These are phyloP conservation scores for Schizopygopsis pylzovi DNA, from an alignment of 2,797 vertebrate genomes.

Conservation along the genomic window DNA sequence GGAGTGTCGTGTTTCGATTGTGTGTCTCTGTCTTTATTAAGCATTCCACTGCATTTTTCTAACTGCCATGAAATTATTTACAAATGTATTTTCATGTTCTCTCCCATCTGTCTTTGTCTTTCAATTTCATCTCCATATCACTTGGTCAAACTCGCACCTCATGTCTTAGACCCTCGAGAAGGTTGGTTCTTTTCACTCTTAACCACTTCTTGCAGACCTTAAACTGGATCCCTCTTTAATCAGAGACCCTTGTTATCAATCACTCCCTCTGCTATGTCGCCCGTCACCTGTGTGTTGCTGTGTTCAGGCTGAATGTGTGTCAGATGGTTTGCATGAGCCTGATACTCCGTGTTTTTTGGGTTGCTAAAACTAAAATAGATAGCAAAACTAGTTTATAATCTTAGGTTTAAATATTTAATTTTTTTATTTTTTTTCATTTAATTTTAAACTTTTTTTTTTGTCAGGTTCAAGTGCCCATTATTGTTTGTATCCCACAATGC, in stretches of 20 bases:
- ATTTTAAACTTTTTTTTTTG: background rate
- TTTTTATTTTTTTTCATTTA: background rate
- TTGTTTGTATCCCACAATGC: conserved; percentile 16
- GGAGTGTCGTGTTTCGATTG: background rate
- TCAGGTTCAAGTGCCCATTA: background rate
- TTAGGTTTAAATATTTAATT: background rate
- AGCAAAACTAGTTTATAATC: background rate
- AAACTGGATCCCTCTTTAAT: conserved; percentile 35
- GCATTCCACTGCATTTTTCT: conserved; percentile 30
- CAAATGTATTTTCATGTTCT: conserved; percentile 45
- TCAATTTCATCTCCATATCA: conserved; percentile 67
- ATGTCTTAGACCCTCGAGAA: conserved; percentile 77
- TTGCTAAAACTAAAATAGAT: background rate
- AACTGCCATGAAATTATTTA: conserved; percentile 36
- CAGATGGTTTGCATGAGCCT: conserved; percentile 41
- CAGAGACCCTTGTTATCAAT: conserved; percentile 18
- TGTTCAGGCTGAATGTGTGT: conserved; percentile 17
- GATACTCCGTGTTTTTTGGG: background rate
- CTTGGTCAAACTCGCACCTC: conserved; percentile 75
- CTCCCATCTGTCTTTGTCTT: conserved; percentile 56
- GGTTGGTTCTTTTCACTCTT: conserved; percentile 79
- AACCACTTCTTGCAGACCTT: conserved; percentile 42
- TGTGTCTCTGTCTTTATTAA: conserved; percentile 47
- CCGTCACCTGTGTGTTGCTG: background rate
- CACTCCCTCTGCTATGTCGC: background rate